Percentiles rank a stretch among this genome's conserved stretches.
phyloP scores from a whole-genome alignment of 2,888 invertebrate genomes.

The Drosophila mimetica region DNA sequence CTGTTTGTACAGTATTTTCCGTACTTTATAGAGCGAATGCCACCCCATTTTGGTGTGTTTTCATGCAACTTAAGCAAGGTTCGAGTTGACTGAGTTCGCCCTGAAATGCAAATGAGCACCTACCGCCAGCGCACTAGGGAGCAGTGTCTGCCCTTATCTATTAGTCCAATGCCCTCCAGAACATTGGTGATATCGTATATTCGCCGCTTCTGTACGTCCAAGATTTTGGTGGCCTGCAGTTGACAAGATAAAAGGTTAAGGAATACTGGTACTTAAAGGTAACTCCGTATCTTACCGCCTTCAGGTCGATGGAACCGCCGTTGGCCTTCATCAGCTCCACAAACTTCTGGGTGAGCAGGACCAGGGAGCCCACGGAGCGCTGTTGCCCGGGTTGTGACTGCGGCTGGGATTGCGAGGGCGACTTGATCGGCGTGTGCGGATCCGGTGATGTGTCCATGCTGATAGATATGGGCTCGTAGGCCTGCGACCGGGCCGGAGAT shows the following conservation, averaged over 20 bases:
- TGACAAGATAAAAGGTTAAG: slow-evolving; percentile 16
- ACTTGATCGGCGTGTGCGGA: slow-evolving; percentile 37
- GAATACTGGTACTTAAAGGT: not conserved
- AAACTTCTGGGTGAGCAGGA: slow-evolving; percentile 83
- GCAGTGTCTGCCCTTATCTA: slow-evolving; percentile 92
- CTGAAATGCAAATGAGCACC: slow-evolving; percentile 47
- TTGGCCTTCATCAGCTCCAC: slow-evolving; percentile 82
- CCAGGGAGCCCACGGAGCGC: slow-evolving; percentile 83
- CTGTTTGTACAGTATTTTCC: not conserved
- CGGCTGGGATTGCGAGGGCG: slow-evolving; percentile 33
- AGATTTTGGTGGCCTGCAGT: slow-evolving; percentile 89
- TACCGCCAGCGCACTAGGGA: slow-evolving; percentile 92
- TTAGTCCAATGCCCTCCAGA: slow-evolving; percentile 91
- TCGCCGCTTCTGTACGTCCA: slow-evolving; percentile 91
- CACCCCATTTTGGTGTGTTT: not conserved
- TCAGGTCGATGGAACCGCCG: slow-evolving; percentile 82
- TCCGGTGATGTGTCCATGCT: slow-evolving; percentile 54
- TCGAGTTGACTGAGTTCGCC: not conserved
- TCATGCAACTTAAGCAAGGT: not conserved
- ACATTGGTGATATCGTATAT: slow-evolving; percentile 94
- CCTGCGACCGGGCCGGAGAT: slow-evolving; percentile 34
- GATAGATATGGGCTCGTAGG: slow-evolving; percentile 33
- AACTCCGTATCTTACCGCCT: slow-evolving; percentile 70
- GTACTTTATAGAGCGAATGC: not conserved
- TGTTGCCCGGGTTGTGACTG: slow-evolving; percentile 56